Evolutionary conservation across 2,113 vertebrate genomes (phyloP), one percentile per base, ranked within the genome.

Genomic region (Echinops telfairi): DNA sequence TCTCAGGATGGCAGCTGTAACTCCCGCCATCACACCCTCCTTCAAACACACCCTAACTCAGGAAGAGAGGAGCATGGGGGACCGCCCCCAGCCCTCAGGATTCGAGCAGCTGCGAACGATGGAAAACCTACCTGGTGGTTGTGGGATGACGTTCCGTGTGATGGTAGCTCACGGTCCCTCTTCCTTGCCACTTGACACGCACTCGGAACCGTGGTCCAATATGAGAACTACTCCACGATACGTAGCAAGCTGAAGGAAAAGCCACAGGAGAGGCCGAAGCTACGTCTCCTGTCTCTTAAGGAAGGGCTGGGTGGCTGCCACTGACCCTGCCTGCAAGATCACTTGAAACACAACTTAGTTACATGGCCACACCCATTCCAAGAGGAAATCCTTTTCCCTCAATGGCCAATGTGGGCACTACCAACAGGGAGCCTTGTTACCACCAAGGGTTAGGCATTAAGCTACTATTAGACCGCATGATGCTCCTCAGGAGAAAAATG

Each of bases 271-370:
- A 11, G 47, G 47, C 47, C 5, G 47, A 53, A 53, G 47, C 47
- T 20, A 16, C 3, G 1, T 25, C 31, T 36, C 15, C 86, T 78
- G 60, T 57, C 60, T 36, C 75, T 29, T 2, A 12, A 66, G 89
- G 31, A 83, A 47, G 89, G 23, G 36, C 70, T 22, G 20, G 25
- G 7, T 36, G 6, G 11, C 38, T 64, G 57, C 1, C 9, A 1
- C 0, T 25, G 31, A 36, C 36, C 0, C 19, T 27, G 43, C 1
- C n/a, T 71, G 36, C 29, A 12, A 0, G 2, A 6, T 31, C 7
- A 25, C 19, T 3, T 27, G 25, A 23, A 47, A 43, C 36, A n/a
- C 27, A 27, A 47, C 66, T 86, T 8, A 4, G 62, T 31, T 27
- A 11, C 3, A 6, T 9, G 0, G 0, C 15, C 73, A 58, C 68